Evolutionary conservation across 2,888 invertebrate species (phyloP).

Genomic region (Byasa hedistus): DNA sequence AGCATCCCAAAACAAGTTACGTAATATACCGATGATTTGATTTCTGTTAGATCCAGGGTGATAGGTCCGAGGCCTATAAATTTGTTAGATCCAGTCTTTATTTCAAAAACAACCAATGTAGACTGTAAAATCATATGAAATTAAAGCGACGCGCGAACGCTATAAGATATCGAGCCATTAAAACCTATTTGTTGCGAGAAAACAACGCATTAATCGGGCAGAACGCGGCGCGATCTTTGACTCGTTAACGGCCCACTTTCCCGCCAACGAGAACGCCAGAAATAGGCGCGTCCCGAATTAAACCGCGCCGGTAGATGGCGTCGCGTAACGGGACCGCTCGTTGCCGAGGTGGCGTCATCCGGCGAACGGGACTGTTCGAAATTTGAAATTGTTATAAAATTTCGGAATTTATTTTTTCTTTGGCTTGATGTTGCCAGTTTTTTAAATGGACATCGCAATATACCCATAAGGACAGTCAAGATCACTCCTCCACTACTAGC

Average conservation of each 20-base stretch:
- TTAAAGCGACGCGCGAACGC: too few species aligned
- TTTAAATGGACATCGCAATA: neutral
- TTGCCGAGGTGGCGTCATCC: neutral
- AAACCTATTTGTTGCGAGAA: neutral
- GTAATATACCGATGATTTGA: too few species aligned
- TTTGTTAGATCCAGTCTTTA: too few species aligned
- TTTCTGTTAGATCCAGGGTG: too few species aligned
- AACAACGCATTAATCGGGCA: neutral
- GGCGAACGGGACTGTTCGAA: conserved; percentile 8
- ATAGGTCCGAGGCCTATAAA: too few species aligned
- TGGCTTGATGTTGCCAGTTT: too few species aligned
- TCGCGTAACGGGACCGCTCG: conserved; percentile 5
- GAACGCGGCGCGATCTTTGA: conserved; percentile 20
- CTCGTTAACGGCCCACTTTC: conserved; percentile 43
- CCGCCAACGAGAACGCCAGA: conserved; percentile 43
- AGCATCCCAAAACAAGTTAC: too few species aligned
- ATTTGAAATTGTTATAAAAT: neutral
- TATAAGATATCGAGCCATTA: too few species aligned
- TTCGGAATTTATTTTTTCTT: neutral
- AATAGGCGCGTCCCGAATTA: conserved; percentile 48
- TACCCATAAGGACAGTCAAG: too few species aligned
- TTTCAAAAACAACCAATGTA: too few species aligned
- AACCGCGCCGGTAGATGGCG: conserved; percentile 36
- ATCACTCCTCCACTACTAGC: too few species aligned
- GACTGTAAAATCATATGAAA: too few species aligned